Base-by-base conservation (phyloP, 2,888 invertebrate genomes). In the Coelopa pilipes region DNA sequence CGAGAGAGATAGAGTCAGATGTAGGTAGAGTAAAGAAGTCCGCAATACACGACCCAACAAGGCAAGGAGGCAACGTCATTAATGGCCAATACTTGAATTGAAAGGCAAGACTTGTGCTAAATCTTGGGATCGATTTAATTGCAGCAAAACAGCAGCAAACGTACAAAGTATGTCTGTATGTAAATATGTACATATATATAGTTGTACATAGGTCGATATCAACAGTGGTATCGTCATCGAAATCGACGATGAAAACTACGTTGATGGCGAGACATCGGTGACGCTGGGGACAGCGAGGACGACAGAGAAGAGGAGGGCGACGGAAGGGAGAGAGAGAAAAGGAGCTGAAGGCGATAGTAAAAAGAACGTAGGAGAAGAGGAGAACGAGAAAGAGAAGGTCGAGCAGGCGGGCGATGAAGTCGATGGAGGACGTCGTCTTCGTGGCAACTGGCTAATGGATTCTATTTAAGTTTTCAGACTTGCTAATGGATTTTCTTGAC, bases 401-500 rank as follows among this genome's bases (percentile, higher is more conserved):
- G n/a, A 21, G 57, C n/a, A 12, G 11, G 21, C 15, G n/a, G n/a
- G 11, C 2, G 57, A 57, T 57, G 17, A 57, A 57, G 19, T 19
- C 57, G 34, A 34, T 34, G 34, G 55, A 15, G 55, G 21, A 57
- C n/a, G 57, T 15, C 34, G 34, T 34, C 34, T 34, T 34, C 34
- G 34, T 34, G 34, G 34, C 34, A 34, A 34, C 34, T 19, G 76
- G 82, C 83, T 86, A 86, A 86, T 86, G 86, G 86, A 86, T 84
- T 86, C 86, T 83, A 85, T 86, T 86, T 84, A 86, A 85, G 83
- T 86, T 85, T 84, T 82, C 80, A 78, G 82, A 82, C 84, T 83
- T 84, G 83, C 84, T 86, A 86, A 86, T 86, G 87, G 86, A 83
- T 84, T 86, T 86, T 83, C 86, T 85, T 86, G 86, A 86, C 86